Evolutionary conservation across 2,113 vertebrate genomes (phyloP).

Genomic region (Oncorhynchus gorbuscha): DNA sequence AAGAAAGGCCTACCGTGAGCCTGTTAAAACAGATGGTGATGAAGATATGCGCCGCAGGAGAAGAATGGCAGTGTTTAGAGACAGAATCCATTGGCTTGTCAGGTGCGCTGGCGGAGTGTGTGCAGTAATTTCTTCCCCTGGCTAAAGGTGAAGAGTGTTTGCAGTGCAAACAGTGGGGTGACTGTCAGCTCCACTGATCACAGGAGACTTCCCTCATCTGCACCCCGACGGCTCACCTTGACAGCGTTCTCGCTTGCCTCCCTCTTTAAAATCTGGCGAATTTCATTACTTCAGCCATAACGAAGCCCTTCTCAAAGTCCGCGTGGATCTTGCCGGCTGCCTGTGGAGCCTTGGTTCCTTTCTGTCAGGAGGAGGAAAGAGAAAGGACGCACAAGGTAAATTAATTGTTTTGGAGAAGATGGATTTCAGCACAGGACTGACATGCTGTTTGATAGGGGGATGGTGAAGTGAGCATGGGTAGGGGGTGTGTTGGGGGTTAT

Average conservation of each 20-base stretch:
- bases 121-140: conserved; percentile 75
- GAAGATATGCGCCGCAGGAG: conserved; percentile 74
- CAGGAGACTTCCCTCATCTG: conserved; percentile 70
- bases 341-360: conserved; percentile 92
- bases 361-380: conserved; percentile 81
- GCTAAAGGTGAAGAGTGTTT: conserved; percentile 70
- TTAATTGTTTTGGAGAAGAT: conserved; percentile 85
- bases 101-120: conserved; percentile 53
- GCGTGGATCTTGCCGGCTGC: conserved; percentile 90
- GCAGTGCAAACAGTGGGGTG: conserved; percentile 59
- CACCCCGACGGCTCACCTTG: conserved; percentile 83
- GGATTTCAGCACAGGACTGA: conserved; percentile 73
- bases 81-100: conserved; percentile 64
- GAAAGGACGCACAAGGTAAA: conserved; percentile 66
- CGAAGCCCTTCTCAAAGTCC: conserved; percentile 94
- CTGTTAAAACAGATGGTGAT: conserved; percentile 68
- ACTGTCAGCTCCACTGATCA: conserved; percentile 73
- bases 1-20: conserved; percentile 54
- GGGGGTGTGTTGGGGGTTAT: conserved; percentile 57
- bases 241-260: conserved; percentile 87
- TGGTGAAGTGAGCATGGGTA: conserved; percentile 55
- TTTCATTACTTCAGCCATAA: conserved; percentile 98
- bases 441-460: conserved; percentile 73
- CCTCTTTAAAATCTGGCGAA: conserved; percentile 95
- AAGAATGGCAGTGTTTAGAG: conserved; percentile 68